These are phyloP conservation scores for Esox masquinongy DNA, from an alignment of 2,797 vertebrate species.

Conservation along the genomic window DNA sequence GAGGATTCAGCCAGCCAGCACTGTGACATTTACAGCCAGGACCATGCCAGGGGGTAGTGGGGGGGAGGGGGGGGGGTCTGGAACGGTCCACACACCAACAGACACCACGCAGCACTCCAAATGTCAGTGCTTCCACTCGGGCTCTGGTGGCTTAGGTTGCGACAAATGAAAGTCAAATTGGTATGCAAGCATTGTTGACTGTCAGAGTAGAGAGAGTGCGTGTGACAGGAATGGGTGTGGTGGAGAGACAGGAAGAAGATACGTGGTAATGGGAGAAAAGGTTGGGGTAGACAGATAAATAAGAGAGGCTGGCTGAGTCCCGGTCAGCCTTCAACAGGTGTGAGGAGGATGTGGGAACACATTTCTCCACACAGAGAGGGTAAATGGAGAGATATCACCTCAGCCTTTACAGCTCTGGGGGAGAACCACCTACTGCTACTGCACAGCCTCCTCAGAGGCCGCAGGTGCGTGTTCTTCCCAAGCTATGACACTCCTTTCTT, in stretches of 20 bases:
- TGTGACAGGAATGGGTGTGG: conserved; percentile 4
- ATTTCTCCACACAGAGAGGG: too few relatives aligned
- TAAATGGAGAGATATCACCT: too few relatives aligned
- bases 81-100: not conserved
- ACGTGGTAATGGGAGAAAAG: conserved; percentile 4
- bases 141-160: not conserved
- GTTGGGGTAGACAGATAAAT: not conserved
- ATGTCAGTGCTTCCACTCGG: not conserved
- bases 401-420: too few relatives aligned
- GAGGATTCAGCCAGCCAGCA: conserved; percentile 12
- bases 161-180: not conserved
- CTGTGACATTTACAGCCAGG: conserved; percentile 46
- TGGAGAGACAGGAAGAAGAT: not conserved
- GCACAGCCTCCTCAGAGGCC: too few relatives aligned
- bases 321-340: too few relatives aligned
- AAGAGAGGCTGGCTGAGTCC: not conserved
- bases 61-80: not conserved
- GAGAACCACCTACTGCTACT: too few relatives aligned
- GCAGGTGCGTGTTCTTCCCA: not conserved
- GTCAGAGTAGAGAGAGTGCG: not conserved
- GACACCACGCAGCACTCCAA: not conserved
- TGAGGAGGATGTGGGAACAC: too few relatives aligned
- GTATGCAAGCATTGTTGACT: not conserved
- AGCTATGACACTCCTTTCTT: not conserved
- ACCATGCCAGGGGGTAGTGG: conserved; percentile 1